Evolutionary conservation across 2,797 vertebrate species (phyloP), one percentile per base, ranked within the genome.

Genomic region (Esox masquinongy): DNA sequence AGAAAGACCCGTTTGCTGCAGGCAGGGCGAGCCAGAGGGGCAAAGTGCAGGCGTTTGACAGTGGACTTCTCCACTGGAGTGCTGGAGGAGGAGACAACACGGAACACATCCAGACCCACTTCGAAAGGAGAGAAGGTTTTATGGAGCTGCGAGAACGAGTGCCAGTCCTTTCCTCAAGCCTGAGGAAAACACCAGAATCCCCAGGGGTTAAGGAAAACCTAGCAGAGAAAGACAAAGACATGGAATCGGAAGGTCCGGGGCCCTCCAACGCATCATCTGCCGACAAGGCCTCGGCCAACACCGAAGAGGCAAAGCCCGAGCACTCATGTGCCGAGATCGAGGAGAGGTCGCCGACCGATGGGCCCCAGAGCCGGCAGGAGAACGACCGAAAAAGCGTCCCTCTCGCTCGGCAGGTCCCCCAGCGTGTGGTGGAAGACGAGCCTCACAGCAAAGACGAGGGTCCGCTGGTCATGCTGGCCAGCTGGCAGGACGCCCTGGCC

Each of bases 371-470:
- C 31, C 80, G 82, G 0, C 93, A 93, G 84, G 96, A 97, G 66
- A 86, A 84, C 74, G 93, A 92, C 83, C 82, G 90, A 86, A 92
- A 94, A 66, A 87, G 90, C 70, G 94, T 84, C 88, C 91, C 50
- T 79, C 92, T 95, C 7, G 83, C 89, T 74, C 85, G 79, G 90
- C 92, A 84, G 93, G 82, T 87, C 73, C 56, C 56, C 22, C 90
- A 93, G 89, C 91, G 92, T 82, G 92, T 94, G 75, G 92, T 95
- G 82, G 98, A 99, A 90, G 98, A 99, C 0, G 98, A 99, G 70
- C 98, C 98, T 83, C 97, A 97, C 92, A 99, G 98, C 93, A 98
- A 99, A 84, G 98, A 99, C 4, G 98, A 99, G 92, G 95, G 96
- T 0, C 98, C 98, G 14, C 95, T 99, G 79, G 92, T 98, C 84